These are phyloP conservation scores for Julus scandinavius DNA, from an alignment of 2,888 invertebrate species.

Conservation along the genomic window DNA sequence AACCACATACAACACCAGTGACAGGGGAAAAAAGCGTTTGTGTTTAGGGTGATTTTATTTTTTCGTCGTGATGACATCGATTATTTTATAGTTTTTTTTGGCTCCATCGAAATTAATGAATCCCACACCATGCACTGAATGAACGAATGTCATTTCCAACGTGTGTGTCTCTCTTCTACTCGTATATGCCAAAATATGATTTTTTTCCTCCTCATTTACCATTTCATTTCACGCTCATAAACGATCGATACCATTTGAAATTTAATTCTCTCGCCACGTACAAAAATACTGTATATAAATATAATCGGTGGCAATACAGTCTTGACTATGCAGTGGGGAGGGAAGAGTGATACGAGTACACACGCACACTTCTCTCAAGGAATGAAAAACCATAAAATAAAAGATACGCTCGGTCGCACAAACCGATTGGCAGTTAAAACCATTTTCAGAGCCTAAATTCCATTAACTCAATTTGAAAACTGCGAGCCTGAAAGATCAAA, in stretches of 20 bases:
- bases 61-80: no score
- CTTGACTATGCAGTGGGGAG: no score
- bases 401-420: slow-evolving; percentile 51
- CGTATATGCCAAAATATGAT: neutral
- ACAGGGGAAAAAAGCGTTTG: no score
- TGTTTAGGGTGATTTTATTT: no score
- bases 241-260: slow-evolving; percentile 35
- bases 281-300: slow-evolving; percentile 9
- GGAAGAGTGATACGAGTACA: no score
- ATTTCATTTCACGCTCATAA: slow-evolving; percentile 42
- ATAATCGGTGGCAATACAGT: neutral
- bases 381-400: slow-evolving; percentile 48
- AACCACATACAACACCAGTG: no score
- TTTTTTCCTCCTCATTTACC: slow-evolving; percentile 28
- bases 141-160: neutral
- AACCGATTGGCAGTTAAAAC: slow-evolving; percentile 52
- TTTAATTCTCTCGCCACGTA: neutral
- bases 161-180: neutral
- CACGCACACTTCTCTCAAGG: neutral
- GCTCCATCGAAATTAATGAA: neutral
- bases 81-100: neutral
- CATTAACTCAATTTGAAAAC: slow-evolving; percentile 51
- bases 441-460: slow-evolving; percentile 43
- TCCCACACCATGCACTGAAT: neutral
- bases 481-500: slow-evolving; percentile 6